Percentiles rank a stretch among this genome's conserved stretches.
Conservation (phyloP, 1,140 invertebrate species). For the Elymnias hypermnestra region DNA sequence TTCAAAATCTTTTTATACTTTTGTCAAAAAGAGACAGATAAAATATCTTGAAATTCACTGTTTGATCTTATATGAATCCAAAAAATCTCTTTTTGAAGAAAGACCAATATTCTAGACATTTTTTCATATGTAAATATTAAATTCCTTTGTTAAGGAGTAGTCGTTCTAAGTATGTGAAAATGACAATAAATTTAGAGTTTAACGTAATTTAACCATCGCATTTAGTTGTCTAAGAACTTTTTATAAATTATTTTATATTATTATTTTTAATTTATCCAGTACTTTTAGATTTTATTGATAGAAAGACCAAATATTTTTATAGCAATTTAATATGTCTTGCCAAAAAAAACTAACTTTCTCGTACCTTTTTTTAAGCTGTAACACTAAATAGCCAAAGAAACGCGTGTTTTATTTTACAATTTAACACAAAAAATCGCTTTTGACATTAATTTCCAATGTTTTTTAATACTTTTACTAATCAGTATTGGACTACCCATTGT, state of each 20-base stretch:
- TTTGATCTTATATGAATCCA: no score
- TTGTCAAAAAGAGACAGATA: no score
- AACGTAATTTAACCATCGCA: no score
- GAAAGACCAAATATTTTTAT: slow-evolving; percentile 3
- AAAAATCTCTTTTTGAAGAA: no score
- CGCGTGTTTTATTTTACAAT: neutral
- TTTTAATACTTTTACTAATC: neutral
- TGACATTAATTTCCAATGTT: neutral
- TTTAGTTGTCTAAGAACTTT: neutral
- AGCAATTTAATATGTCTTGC: neutral
- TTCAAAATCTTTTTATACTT: no score
- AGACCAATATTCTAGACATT: no score
- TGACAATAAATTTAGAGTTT: no score
- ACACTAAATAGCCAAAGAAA: neutral
- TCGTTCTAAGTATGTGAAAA: no score
- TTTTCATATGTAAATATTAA: no score
- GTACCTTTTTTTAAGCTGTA: neutral
- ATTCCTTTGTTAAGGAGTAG: no score
- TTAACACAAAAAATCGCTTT: neutral
- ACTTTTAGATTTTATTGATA: neutral
- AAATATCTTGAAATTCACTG: no score
- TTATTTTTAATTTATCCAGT: neutral
- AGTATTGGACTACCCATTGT: neutral
- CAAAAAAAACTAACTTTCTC: neutral
- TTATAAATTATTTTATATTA: neutral